Base-by-base conservation (phyloP, 2,888 invertebrate species). In the Sphaerophoria rueppellii region DNA sequence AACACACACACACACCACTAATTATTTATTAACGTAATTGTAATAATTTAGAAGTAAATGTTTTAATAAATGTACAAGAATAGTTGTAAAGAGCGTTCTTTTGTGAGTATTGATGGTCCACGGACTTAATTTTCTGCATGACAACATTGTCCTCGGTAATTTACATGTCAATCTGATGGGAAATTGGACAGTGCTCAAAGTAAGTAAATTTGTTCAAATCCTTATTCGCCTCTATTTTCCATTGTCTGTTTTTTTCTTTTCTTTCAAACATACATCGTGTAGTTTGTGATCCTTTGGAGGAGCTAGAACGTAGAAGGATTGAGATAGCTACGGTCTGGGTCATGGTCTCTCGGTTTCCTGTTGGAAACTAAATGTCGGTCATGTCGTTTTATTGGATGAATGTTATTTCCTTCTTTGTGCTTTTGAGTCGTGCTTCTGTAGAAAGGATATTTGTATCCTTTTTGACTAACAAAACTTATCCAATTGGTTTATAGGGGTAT, bases 11-110 rank as follows among this genome's bases (percentile, higher is more conserved):
- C n/a, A n/a, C n/a, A n/a, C n/a, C 43, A 43, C 43, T 11, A 9
- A 11, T 65, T 83, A 83, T 80, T 83, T 83, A 83, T 80, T 80
- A 72, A 79, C 67, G 67, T 80, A 80, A 72, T 65, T 83, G 83
- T 83, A 80, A 83, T 72, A 55, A 72, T 14, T 61, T 77, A 80
- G 83, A 80, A 57, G 75, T 60, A 72, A 75, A 83, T 83, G 83
- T 83, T 83, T 83, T 83, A 83, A 72, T 79, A 83, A 83, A 79
- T 83, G 83, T 83, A 80, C 24, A 40, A 75, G 67, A 61, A 34
- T 54, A 43, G 9, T 60, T 60, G 11, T 40, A 43, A 9, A 12
- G 6, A 5, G 1, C n/a, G 2, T 57, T 52, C n/a, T 12, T 24
- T 32, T 12, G 7, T 14, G 12, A 11, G 6, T 46, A 58, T 3